Percentiles rank a stretch among this genome's conserved stretches.
phyloP scores from a whole-genome alignment of 2,113 vertebrate genomes.

The Callipepla californica region DNA sequence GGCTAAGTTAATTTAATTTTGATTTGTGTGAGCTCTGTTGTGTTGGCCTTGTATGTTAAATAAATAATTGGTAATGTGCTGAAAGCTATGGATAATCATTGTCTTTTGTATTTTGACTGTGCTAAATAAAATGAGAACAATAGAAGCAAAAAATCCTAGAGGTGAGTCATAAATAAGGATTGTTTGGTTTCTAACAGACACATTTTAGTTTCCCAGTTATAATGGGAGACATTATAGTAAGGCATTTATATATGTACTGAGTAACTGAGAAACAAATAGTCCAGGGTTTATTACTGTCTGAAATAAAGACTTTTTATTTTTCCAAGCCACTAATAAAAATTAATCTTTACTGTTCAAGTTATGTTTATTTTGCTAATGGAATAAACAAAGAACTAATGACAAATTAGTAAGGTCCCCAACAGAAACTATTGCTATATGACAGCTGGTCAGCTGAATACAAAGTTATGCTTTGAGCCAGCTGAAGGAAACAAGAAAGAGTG shows the following conservation, averaged over 20 bases:
- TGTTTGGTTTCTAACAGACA: conserved; percentile 38
- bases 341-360: background rate
- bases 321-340: background rate
- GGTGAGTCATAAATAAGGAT: conserved; percentile 50
- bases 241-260: background rate
- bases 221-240: conserved; percentile 20
- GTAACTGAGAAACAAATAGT: background rate
- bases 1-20: conserved; percentile 58
- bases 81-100: conserved; percentile 49
- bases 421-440: background rate
- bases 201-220: conserved; percentile 16
- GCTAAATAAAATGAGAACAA: conserved; percentile 59
- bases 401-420: background rate
- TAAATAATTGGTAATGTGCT: conserved; percentile 27
- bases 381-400: conserved; percentile 11
- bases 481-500: background rate
- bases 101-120: conserved; percentile 59
- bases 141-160: conserved; percentile 12
- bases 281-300: background rate
- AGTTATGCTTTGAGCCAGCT: background rate
- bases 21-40: background rate
- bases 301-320: background rate
- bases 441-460: background rate
- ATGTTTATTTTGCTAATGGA: conserved; percentile 18
- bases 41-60: conserved; percentile 42